These are phyloP conservation scores for Pseudococcus longispinus DNA, from an alignment of 2,888 invertebrate species.

Conservation along the genomic window DNA sequence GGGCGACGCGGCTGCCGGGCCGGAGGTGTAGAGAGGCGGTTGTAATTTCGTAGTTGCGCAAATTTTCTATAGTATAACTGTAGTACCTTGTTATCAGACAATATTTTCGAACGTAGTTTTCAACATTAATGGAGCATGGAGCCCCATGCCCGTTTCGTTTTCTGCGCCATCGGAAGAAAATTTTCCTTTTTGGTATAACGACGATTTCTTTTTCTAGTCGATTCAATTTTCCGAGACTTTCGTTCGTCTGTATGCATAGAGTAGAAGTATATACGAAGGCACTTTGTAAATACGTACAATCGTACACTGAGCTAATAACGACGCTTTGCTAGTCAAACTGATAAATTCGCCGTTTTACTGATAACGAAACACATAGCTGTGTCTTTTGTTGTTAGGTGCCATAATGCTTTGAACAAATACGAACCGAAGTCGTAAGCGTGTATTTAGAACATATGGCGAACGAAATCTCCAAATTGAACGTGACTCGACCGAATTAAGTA, in stretches of 20 bases:
- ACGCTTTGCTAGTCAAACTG: neutral
- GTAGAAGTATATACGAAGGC: neutral
- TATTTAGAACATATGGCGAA: neutral
- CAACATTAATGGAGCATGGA: no score
- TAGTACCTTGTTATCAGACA: neutral
- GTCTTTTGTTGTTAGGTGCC: neutral
- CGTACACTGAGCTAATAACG: neutral
- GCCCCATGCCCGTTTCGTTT: no score
- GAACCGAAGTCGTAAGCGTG: neutral
- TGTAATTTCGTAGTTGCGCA: neutral
- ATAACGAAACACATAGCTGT: neutral
- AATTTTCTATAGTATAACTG: neutral
- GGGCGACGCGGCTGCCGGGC: neutral
- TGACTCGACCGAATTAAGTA: neutral
- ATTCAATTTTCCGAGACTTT: neutral
- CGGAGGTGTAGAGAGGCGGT: neutral
- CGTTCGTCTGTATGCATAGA: no score
- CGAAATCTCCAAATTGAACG: neutral
- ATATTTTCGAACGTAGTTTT: neutral
- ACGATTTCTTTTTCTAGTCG: neutral
- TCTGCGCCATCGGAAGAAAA: neutral
- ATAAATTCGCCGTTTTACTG: neutral
- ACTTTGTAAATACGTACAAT: neutral
- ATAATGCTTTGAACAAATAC: neutral
- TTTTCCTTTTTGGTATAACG: neutral